Evolutionary conservation across 2,113 vertebrate species (phyloP).

Genomic region (Galemys pyrenaicus): DNA sequence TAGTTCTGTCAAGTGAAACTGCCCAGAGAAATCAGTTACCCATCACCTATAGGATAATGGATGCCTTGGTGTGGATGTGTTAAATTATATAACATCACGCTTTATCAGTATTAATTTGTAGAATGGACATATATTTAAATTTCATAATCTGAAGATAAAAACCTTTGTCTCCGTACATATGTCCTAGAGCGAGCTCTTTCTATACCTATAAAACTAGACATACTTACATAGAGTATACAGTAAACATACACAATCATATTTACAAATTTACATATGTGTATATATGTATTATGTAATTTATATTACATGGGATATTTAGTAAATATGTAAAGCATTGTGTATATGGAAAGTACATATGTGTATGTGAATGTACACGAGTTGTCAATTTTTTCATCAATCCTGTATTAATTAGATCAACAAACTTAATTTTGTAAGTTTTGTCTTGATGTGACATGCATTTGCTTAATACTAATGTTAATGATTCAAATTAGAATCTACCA

Average conservation of each 20-base stretch:
- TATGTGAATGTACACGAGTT: neutral
- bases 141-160: neutral
- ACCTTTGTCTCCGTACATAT: neutral
- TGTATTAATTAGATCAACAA: neutral
- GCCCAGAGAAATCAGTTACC: neutral
- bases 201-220: neutral
- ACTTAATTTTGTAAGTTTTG: neutral
- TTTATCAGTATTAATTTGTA: neutral
- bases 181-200: neutral
- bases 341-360: too few relatives aligned
- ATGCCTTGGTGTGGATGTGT: neutral
- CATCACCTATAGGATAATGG: neutral
- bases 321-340: neutral
- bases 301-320: neutral
- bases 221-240: neutral
- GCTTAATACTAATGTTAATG: slow-evolving; percentile 7
- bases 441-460: neutral
- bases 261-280: neutral
- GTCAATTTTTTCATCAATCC: neutral
- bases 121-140: neutral
- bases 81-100: neutral
- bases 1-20: neutral
- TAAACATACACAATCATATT: neutral
- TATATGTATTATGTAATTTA: neutral
- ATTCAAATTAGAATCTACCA: slow-evolving; percentile 10